phyloP scores from a whole-genome alignment of 1,140 invertebrate genomes.

The Paraescarpia echinospica region DNA sequence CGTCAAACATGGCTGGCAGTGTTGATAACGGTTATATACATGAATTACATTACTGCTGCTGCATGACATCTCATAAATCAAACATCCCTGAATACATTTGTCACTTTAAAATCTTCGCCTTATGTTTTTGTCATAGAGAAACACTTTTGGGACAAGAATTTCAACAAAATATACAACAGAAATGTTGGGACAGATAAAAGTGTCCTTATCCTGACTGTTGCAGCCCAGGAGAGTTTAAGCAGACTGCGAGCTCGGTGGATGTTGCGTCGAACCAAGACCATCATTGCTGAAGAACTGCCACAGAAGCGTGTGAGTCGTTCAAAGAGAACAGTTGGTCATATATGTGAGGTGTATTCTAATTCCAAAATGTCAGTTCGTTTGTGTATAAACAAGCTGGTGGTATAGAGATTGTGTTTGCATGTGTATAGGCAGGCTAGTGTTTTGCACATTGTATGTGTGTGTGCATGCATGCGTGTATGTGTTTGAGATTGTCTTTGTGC shows the following conservation, averaged over 20 bases:
- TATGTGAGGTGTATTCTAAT: not conserved
- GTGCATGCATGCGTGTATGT: not conserved
- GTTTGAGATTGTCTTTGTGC: not conserved
- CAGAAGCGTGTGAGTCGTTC: constrained; percentile 42
- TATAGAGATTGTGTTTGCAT: too few species aligned
- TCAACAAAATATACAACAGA: too few species aligned
- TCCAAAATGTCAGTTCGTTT: not conserved
- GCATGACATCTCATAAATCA: too few species aligned
- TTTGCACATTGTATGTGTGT: not conserved
- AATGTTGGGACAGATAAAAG: too few species aligned
- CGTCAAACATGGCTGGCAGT: too few species aligned
- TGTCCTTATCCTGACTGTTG: not conserved
- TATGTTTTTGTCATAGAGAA: too few species aligned
- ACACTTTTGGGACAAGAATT: too few species aligned
- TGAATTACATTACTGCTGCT: too few species aligned
- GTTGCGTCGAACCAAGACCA: constrained; percentile 49
- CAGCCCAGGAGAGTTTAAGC: not conserved
- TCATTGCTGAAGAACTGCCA: constrained; percentile 52
- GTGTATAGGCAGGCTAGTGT: too few species aligned
- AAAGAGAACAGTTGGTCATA: not conserved
- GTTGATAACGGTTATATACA: too few species aligned
- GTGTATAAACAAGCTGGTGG: not conserved
- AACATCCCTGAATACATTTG: too few species aligned
- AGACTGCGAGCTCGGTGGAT: constrained; percentile 35
- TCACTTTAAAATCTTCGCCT: too few species aligned